Base-by-base conservation (phyloP, 2,797 vertebrate species). In the Acipenser ruthenus region DNA sequence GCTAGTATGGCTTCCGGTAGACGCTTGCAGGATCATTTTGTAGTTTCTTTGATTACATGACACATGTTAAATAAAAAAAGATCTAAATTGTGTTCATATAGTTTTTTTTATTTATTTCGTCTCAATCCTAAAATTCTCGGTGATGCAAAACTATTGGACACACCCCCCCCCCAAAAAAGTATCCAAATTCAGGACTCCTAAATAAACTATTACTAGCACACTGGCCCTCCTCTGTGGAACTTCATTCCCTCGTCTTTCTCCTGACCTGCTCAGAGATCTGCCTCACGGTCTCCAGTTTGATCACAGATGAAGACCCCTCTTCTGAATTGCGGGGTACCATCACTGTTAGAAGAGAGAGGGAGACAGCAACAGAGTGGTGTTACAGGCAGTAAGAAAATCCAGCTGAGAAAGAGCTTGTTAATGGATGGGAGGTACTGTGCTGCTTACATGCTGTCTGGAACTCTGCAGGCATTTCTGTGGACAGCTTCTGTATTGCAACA, bases 201-300 rank as follows among this genome's bases (percentile, higher is more conserved):
- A 37, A 37, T 37, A 37, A 3, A 37, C 23, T 4, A 37, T 37
- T 37, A 37, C 23, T 37, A 37, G 23, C 1, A 37, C 23, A 37
- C 23, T 37, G 23, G 2, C 23, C 23, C 23, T 37, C 23, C 23
- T 10, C 8, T 11, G 12, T 8, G 49, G 10, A 12, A 10, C 23
- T 37, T 18, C 15, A 18, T 18, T 8, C 37, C 18, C 15, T 13
- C 63, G 50, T n/a, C 18, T 55, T 37, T 6, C 75, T 80, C 70
- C 50, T 12, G 23, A 97, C 96, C 86, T 89, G 91, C 77, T 95
- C 94, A 1, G 94, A 88, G 0, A 99, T 97, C 78, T 77, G 85
- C 68, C 85, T 90, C 69, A 97, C 96, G 0, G 95, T 86, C 77
- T 98, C 95, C 77, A 99, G 78, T 72, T 95, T 98, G 81, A 99